Conservation (phyloP, 2,797 vertebrate species). For the Mus spretus region DNA sequence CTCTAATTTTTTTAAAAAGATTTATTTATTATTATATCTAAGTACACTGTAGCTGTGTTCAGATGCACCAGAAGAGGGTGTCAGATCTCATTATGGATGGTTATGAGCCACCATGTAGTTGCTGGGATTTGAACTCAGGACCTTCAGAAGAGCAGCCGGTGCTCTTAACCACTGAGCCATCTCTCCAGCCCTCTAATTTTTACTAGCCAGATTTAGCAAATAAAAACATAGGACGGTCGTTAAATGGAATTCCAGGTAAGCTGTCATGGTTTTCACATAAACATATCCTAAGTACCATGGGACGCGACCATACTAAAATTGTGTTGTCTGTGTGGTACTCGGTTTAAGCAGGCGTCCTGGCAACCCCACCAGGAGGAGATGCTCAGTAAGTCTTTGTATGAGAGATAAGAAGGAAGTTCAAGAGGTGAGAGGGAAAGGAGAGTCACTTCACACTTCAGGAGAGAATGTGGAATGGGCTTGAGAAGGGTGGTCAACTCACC, state of each 20-base stretch:
- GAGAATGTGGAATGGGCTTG: background rate
- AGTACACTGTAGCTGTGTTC: too few relatives aligned
- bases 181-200: background rate
- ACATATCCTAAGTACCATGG: background rate
- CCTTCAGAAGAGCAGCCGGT: too few relatives aligned
- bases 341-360: slow-evolving; percentile 9
- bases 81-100: too few relatives aligned
- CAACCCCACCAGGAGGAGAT: background rate
- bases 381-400: background rate
- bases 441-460: background rate
- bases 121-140: too few relatives aligned
- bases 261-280: background rate
- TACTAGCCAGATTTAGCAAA: slow-evolving; percentile 41
- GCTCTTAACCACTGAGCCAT: too few relatives aligned
- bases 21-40: too few relatives aligned
- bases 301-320: slow-evolving; percentile 15
- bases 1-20: background rate
- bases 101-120: too few relatives aligned
- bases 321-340: slow-evolving; percentile 3
- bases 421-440: background rate
- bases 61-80: too few relatives aligned
- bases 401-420: slow-evolving; percentile 11
- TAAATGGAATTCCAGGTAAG: slow-evolving; percentile 25
- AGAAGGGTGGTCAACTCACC: background rate
- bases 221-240: slow-evolving; percentile 23